These are phyloP conservation scores for Stictocephala bisonia DNA, from an alignment of 2,888 invertebrate species.

Conservation along the genomic window DNA sequence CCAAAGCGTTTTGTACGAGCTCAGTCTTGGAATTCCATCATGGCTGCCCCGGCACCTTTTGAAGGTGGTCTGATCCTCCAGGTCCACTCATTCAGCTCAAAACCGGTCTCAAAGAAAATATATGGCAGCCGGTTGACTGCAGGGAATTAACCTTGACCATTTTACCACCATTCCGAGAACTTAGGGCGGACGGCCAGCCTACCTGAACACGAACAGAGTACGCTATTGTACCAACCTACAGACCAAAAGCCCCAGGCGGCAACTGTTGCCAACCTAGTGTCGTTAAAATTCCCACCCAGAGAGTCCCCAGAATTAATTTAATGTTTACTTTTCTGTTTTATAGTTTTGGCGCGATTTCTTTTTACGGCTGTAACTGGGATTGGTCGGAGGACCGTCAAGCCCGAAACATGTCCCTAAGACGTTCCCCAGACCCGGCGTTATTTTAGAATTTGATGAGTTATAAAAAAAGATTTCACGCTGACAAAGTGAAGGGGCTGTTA, in stretches of 20 bases:
- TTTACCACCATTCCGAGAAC: background rate
- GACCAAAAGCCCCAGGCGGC: too few relatives aligned
- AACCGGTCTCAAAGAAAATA: too few relatives aligned
- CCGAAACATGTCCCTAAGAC: slow-evolving; percentile 5
- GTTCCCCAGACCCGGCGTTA: background rate
- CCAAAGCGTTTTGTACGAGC: too few relatives aligned
- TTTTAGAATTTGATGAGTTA: slow-evolving; percentile 36
- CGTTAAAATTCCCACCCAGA: background rate
- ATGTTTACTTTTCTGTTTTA: slow-evolving; percentile 26
- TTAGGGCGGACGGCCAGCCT: background rate
- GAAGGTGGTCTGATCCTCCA: too few relatives aligned
- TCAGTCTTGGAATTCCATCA: too few relatives aligned
- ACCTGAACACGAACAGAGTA: slow-evolving; percentile 1
- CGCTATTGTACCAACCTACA: background rate
- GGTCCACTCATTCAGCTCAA: too few relatives aligned
- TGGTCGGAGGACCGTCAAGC: too few relatives aligned
- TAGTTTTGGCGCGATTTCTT: slow-evolving; percentile 22
- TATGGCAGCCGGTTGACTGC: too few relatives aligned
- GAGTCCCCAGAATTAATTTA: background rate
- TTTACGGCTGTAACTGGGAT: background rate
- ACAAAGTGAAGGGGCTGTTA: slow-evolving; percentile 12
- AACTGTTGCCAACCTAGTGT: slow-evolving; percentile 7
- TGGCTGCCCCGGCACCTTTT: too few relatives aligned
- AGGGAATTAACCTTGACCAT: slow-evolving; percentile 13
- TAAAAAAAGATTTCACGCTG: slow-evolving; percentile 11